phyloP scores from a whole-genome alignment of 2,113 vertebrate species.

The Ceyx melanurus region DNA sequence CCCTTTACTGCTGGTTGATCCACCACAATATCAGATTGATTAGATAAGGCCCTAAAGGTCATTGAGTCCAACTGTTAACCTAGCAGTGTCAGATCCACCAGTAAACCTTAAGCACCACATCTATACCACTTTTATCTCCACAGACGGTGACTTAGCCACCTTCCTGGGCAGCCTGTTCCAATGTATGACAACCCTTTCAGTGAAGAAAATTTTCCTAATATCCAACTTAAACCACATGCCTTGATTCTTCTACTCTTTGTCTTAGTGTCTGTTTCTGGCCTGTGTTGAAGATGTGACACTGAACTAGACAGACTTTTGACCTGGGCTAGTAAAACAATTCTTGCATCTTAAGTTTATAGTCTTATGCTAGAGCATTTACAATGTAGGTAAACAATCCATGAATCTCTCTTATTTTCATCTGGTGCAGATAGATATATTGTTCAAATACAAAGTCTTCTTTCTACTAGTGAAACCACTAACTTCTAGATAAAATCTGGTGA shows the following conservation, averaged over 20 bases:
- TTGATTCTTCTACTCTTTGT: background rate
- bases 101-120: rapidly evolving
- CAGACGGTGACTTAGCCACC: background rate
- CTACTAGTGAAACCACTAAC: background rate
- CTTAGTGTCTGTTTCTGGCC: background rate
- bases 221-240: background rate
- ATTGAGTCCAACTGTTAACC: background rate
- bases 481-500: background rate
- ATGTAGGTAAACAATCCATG: background rate
- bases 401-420: background rate
- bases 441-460: background rate
- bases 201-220: background rate
- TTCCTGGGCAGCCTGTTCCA: background rate
- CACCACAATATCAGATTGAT: background rate
- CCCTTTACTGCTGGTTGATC: background rate
- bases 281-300: background rate
- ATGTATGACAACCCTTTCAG: background rate
- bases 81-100: background rate
- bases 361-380: background rate
- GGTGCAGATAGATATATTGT: background rate
- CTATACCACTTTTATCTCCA: background rate
- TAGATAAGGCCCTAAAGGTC: background rate
- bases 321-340: background rate
- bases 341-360: background rate
- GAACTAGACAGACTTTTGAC: background rate